Conservation (phyloP, 2,113 vertebrate genomes). For the Salvelinus sp. region DNA sequence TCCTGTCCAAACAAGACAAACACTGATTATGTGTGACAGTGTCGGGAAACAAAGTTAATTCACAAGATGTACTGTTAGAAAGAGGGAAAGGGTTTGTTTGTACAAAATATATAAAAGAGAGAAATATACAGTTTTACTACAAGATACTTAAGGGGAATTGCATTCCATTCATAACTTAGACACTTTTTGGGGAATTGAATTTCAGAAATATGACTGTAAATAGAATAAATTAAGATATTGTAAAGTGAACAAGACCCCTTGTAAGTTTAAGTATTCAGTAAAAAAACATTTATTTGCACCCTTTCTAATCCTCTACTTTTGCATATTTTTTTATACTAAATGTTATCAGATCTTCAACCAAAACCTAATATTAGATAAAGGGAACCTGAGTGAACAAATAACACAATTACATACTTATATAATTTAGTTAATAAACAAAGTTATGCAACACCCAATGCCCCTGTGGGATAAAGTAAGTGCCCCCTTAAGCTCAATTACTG, state of each 20-base stretch:
- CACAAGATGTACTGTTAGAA: slow-evolving; percentile 11
- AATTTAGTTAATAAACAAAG: too few relatives aligned
- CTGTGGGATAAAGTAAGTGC: too few relatives aligned
- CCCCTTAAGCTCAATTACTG: too few relatives aligned
- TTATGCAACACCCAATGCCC: too few relatives aligned
- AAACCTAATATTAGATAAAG: too few relatives aligned
- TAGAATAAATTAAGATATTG: slow-evolving; percentile 18
- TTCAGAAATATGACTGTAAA: slow-evolving; percentile 14
- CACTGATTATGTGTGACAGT: slow-evolving; percentile 1
- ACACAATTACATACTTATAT: too few relatives aligned
- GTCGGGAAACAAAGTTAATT: not conserved
- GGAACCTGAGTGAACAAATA: too few relatives aligned
- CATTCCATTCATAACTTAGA: slow-evolving; percentile 34
- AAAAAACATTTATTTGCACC: not conserved
- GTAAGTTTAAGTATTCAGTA: not conserved
- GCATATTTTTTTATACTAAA: too few relatives aligned
- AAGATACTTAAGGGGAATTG: slow-evolving; percentile 19
- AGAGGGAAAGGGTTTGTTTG: not conserved
- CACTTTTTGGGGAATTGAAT: not conserved
- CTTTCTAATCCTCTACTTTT: too few relatives aligned
- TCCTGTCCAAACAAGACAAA: not conserved
- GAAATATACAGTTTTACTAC: slow-evolving; percentile 13
- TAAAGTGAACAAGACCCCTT: not conserved
- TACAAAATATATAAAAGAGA: slow-evolving; percentile 24
- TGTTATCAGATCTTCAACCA: too few relatives aligned